phyloP scores from a whole-genome alignment of 2,113 vertebrate species.

The Rissa tridactyla region DNA sequence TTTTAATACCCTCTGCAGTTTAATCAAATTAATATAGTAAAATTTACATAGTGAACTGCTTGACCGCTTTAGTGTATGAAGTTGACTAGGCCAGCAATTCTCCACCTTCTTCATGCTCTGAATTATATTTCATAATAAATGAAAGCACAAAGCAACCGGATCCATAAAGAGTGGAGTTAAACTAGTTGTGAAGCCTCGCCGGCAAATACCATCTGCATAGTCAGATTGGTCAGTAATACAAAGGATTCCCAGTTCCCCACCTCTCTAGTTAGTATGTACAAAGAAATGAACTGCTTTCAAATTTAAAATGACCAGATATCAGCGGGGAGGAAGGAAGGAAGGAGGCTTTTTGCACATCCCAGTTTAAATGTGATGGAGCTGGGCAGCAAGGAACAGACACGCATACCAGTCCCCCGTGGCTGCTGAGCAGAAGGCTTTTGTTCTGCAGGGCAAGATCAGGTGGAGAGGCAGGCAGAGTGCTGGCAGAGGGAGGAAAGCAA shows the following conservation, averaged over 20 bases:
- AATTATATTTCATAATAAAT: not conserved
- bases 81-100: not conserved
- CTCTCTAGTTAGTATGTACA: not conserved
- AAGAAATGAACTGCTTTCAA: not conserved
- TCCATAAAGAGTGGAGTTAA: not conserved
- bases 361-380: not conserved
- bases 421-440: slow-evolving; percentile 19
- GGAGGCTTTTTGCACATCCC: not conserved
- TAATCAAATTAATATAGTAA: not conserved
- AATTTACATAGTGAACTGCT: not conserved
- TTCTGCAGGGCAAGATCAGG: slow-evolving; percentile 23
- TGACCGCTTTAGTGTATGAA: not conserved
- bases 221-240: not conserved
- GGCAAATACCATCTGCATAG: not conserved
- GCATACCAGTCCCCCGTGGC: not conserved
- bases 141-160: not conserved
- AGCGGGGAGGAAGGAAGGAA: not conserved
- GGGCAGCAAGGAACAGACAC: not conserved
- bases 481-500: not conserved
- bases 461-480: slow-evolving; percentile 6
- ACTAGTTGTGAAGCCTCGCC: not conserved
- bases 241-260: not conserved
- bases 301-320: not conserved
- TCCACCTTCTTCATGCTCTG: not conserved
- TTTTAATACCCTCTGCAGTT: not conserved